Conservation (phyloP, 2,888 invertebrate species). For the Cheilosia vulpina region DNA sequence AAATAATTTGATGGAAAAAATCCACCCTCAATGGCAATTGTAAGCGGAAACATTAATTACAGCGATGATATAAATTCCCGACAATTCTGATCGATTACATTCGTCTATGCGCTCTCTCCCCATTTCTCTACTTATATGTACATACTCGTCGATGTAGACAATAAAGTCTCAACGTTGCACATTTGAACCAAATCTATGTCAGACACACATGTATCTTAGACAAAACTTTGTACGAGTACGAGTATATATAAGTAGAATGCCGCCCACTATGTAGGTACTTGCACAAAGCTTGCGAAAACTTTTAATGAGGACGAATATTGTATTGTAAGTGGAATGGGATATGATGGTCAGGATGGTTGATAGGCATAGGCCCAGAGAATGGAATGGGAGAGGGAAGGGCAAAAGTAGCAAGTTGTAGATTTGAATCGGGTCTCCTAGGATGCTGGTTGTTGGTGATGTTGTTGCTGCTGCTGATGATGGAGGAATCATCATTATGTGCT, state of each 20-base stretch:
- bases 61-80: background rate
- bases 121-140: background rate
- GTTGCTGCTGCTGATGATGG: conserved; percentile 49
- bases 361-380: background rate
- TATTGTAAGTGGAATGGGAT: conserved; percentile 26
- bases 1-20: no score
- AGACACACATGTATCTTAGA: conserved; percentile 60
- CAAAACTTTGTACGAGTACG: conserved; percentile 28
- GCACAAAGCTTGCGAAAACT: conserved; percentile 62
- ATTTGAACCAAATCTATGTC: conserved; percentile 55
- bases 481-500: conserved; percentile 65
- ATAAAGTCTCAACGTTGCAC: conserved; percentile 48
- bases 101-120: background rate
- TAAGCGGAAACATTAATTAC: no score
- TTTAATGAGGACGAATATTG: conserved; percentile 65
- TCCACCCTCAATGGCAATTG: no score
- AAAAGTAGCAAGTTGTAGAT: conserved; percentile 59
- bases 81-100: background rate
- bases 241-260: background rate
- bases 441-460: conserved; percentile 3
- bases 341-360: background rate
- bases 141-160: conserved; percentile 18
- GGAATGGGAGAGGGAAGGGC: conserved; percentile 7
- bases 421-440: conserved; percentile 45
- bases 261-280: conserved; percentile 16